Evolutionary conservation across 1,140 invertebrate genomes (phyloP).

Genomic region (Tyrophagus putrescentiae): DNA sequence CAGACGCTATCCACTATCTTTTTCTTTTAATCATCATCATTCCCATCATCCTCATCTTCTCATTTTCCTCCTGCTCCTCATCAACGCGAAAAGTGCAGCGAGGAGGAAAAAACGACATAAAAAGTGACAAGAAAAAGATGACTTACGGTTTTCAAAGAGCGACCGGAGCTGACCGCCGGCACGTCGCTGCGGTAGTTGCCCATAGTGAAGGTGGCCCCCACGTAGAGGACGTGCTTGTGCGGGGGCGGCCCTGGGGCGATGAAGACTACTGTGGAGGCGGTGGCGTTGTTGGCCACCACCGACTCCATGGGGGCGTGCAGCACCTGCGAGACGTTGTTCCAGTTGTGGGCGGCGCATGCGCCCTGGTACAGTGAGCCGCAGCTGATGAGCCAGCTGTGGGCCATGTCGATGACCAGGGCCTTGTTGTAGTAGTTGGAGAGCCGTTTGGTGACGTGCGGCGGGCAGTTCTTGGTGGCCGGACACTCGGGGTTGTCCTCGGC

Average conservation of each 20-base stretch:
- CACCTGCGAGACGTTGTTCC: slow-evolving; percentile 72
- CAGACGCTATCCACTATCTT: no score
- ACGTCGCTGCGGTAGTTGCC: slow-evolving; percentile 84
- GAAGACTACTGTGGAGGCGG: slow-evolving; percentile 86
- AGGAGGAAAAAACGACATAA: background rate
- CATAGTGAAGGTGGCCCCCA: slow-evolving; percentile 81
- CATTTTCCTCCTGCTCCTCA: no score
- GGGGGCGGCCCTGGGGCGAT: slow-evolving; percentile 76
- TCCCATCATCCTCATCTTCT: no score
- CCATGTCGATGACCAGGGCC: slow-evolving; percentile 83
- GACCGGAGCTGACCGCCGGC: slow-evolving; percentile 82
- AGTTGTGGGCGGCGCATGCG: slow-evolving; percentile 67
- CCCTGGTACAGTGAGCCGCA: slow-evolving; percentile 81
- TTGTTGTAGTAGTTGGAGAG: slow-evolving; percentile 86
- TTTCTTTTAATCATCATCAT: no score
- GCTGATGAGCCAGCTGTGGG: slow-evolving; percentile 70
- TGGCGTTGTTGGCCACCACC: slow-evolving; percentile 85
- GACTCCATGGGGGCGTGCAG: slow-evolving; percentile 61
- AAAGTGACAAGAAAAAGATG: background rate
- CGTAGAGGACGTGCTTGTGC: slow-evolving; percentile 76
- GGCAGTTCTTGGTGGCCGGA: slow-evolving; percentile 48
- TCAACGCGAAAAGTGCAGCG: no score
- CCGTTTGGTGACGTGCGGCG: slow-evolving; percentile 45
- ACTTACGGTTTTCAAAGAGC: slow-evolving; percentile 54
- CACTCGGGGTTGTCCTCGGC: slow-evolving; percentile 73